Conservation (phyloP, 1,140 invertebrate species). For the Leptopilina boulardi region DNA sequence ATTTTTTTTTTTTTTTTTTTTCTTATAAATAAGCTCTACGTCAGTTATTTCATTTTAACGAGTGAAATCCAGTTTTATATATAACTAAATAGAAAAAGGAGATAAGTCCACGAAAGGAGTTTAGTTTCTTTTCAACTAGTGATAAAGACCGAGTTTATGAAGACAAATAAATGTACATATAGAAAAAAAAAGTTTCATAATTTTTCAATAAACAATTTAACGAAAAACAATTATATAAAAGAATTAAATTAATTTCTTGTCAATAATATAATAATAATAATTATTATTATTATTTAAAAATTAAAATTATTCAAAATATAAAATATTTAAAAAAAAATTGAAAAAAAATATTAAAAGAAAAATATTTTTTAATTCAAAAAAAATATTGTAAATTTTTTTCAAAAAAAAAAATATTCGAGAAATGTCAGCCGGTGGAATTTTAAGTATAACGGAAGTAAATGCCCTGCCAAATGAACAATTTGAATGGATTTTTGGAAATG, state of each 20-base stretch:
- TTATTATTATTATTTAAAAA: no score
- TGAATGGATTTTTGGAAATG: conserved; percentile 79
- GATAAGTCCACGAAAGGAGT: conserved; percentile 18
- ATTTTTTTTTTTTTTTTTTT: neutral
- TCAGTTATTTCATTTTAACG: conserved; percentile 20
- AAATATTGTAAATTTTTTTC: neutral
- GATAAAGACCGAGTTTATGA: conserved; percentile 15
- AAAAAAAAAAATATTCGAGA: conserved; percentile 5
- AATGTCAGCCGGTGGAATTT: conserved; percentile 49
- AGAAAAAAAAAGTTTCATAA: neutral
- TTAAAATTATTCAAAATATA: no score
- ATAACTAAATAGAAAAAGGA: conserved; percentile 1
- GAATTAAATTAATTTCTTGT: no score
- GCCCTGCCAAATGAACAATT: conserved; percentile 77
- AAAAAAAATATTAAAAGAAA: no score
- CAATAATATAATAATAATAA: no score
- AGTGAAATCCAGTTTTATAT: conserved; percentile 16
- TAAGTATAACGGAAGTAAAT: conserved; percentile 75
- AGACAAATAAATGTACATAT: neutral
- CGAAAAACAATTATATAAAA: no score
- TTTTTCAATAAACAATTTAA: no score
- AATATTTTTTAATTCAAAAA: no score
- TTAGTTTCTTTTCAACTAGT: neutral
- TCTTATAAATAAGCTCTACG: neutral
- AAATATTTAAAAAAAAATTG: no score